A percentile compares a stretch with the other conserved stretches of the same genome.
Evolutionary conservation across 2,888 invertebrate species (phyloP).

Genomic region (Alviniconcha strummeri): DNA sequence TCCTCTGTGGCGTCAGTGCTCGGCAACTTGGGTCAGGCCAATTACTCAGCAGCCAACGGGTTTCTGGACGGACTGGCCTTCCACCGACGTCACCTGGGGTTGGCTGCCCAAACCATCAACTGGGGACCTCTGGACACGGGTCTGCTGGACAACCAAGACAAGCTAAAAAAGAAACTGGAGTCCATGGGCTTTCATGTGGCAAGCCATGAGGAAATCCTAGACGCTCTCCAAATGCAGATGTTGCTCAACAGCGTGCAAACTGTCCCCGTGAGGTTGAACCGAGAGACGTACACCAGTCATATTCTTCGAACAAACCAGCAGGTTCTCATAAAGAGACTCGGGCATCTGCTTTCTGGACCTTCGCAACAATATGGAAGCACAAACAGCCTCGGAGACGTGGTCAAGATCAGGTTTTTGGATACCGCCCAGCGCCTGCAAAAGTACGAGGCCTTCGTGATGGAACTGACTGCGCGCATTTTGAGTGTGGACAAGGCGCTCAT

Average conservation of each 20-base stretch:
- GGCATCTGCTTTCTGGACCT: background rate
- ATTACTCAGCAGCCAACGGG: slow-evolving; percentile 58
- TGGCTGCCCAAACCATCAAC: slow-evolving; percentile 55
- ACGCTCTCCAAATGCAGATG: background rate
- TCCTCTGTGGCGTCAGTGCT: slow-evolving; percentile 59
- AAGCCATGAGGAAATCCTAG: slow-evolving; percentile 34
- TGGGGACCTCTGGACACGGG: slow-evolving; percentile 60
- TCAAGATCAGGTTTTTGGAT: background rate
- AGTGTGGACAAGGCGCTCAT: slow-evolving; percentile 38
- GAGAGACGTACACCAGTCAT: background rate
- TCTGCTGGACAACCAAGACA: slow-evolving; percentile 39
- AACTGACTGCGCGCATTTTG: slow-evolving; percentile 38
- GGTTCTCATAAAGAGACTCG: background rate
- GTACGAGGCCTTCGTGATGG: slow-evolving; percentile 34
- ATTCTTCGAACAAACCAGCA: background rate
- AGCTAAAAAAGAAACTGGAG: slow-evolving; percentile 25
- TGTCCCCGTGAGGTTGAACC: background rate
- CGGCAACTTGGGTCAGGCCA: slow-evolving; percentile 57
- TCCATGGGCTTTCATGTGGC: slow-evolving; percentile 35
- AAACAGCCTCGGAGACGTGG: background rate
- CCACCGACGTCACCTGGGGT: slow-evolving; percentile 47
- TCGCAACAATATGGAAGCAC: background rate
- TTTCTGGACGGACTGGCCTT: slow-evolving; percentile 58
- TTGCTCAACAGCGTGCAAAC: slow-evolving; percentile 16
- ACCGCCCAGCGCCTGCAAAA: slow-evolving; percentile 17